phyloP scores from a whole-genome alignment of 2,888 invertebrate genomes.

The Tinea pellionella region DNA sequence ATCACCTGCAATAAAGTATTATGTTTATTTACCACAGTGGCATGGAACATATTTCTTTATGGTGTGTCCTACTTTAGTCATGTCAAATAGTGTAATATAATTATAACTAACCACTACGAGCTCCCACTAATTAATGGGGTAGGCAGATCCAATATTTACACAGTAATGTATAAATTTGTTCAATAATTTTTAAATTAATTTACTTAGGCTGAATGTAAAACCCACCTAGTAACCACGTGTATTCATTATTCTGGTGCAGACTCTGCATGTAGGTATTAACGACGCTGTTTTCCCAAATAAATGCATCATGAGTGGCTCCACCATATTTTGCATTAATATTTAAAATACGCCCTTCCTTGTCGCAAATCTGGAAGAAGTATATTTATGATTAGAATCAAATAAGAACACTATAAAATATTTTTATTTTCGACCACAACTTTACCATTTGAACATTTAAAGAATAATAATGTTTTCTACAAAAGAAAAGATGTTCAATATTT shows the following conservation, averaged over 20 bases:
- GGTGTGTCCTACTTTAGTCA: too few species aligned
- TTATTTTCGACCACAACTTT: too few species aligned
- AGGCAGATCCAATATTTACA: too few species aligned
- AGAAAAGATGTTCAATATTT: slow-evolving; percentile 16
- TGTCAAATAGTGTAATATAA: too few species aligned
- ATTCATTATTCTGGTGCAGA: background rate
- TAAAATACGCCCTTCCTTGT: slow-evolving; percentile 14
- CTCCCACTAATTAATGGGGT: too few species aligned
- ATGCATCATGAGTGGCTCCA: slow-evolving; percentile 16
- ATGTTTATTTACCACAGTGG: background rate
- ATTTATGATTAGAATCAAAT: background rate
- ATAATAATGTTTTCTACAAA: slow-evolving; percentile 17
- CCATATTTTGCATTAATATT: slow-evolving; percentile 16
- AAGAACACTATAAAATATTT: too few species aligned
- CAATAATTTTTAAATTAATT: too few species aligned
- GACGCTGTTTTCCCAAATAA: slow-evolving; percentile 14
- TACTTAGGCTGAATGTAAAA: too few species aligned
- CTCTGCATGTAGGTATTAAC: slow-evolving; percentile 14
- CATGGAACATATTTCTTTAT: background rate
- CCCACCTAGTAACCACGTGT: slow-evolving; percentile 2
- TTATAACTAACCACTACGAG: too few species aligned
- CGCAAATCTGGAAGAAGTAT: slow-evolving; percentile 16
- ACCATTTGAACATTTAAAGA: slow-evolving; percentile 19
- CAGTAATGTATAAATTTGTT: background rate
- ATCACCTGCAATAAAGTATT: slow-evolving; percentile 15